Conservation (phyloP, 2,797 vertebrate species). For the Phrynocephalus guinanensis region DNA sequence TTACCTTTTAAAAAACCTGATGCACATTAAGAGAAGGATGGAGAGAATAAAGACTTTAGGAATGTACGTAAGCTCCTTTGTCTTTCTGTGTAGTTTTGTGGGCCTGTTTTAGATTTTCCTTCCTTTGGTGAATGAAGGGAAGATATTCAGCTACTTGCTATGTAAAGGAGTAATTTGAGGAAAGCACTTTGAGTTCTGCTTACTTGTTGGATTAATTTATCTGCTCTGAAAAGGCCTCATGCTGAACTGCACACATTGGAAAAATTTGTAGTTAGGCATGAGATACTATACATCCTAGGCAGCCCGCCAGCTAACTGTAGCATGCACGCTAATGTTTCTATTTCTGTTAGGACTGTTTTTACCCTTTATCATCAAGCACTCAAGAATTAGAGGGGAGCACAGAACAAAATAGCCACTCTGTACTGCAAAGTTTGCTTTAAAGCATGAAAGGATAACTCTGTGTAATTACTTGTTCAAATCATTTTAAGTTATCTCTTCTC, state of each 20-base stretch:
- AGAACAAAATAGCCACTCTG: background rate
- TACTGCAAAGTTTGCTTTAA: too few species aligned
- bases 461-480: background rate
- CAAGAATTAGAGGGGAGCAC: background rate
- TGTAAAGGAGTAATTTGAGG: background rate
- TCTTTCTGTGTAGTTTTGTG: too few species aligned
- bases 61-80: too few species aligned
- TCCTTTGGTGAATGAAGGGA: background rate
- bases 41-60: too few species aligned
- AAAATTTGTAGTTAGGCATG: background rate
- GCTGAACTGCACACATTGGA: background rate
- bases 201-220: background rate
- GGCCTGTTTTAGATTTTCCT: background rate
- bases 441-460: background rate
- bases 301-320: background rate
- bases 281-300: background rate
- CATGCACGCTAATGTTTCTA: background rate
- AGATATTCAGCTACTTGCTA: background rate
- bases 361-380: background rate
- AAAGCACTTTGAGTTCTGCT: background rate
- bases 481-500: background rate
- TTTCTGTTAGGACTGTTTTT: background rate
- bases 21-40: too few species aligned
- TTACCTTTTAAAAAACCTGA: too few species aligned
- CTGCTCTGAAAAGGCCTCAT: background rate